Percentiles rank a stretch among this genome's conserved stretches.
Evolutionary conservation across 2,113 vertebrate species (phyloP).

Genomic region (Osmerus mordax): DNA sequence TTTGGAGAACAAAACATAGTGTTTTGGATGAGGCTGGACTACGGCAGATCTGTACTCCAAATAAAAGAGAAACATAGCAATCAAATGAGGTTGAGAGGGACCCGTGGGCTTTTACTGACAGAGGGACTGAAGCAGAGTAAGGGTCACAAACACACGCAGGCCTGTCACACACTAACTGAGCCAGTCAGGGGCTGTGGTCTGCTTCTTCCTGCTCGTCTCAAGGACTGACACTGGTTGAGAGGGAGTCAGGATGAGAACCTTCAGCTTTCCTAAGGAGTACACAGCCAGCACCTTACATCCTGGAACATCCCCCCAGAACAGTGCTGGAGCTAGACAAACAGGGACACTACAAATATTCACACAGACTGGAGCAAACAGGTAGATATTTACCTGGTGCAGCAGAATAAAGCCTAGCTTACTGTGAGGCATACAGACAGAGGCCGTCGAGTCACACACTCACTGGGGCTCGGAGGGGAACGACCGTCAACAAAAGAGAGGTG

Average conservation of each 20-base stretch:
- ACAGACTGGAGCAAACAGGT: slow-evolving; percentile 34
- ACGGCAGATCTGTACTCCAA: no score
- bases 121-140: neutral
- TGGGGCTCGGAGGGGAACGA: slow-evolving; percentile 32
- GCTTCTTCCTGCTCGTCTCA: neutral
- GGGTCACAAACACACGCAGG: neutral
- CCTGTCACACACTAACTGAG: slow-evolving; percentile 7
- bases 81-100: neutral
- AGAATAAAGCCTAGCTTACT: slow-evolving; percentile 38
- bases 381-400: slow-evolving; percentile 19
- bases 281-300: slow-evolving; percentile 27
- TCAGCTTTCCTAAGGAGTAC: neutral
- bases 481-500: slow-evolving; percentile 32
- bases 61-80: neutral
- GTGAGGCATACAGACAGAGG: slow-evolving; percentile 29
- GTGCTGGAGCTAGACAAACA: slow-evolving; percentile 36
- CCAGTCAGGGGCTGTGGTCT: slow-evolving; percentile 15
- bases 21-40: no score
- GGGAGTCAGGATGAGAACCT: slow-evolving; percentile 2
- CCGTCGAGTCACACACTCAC: slow-evolving; percentile 40
- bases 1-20: no score
- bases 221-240: neutral
- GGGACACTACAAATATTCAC: slow-evolving; percentile 25
- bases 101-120: neutral
- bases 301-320: slow-evolving; percentile 16